Conservation (phyloP, 2,113 vertebrate genomes). For the Eurypyga helias region DNA sequence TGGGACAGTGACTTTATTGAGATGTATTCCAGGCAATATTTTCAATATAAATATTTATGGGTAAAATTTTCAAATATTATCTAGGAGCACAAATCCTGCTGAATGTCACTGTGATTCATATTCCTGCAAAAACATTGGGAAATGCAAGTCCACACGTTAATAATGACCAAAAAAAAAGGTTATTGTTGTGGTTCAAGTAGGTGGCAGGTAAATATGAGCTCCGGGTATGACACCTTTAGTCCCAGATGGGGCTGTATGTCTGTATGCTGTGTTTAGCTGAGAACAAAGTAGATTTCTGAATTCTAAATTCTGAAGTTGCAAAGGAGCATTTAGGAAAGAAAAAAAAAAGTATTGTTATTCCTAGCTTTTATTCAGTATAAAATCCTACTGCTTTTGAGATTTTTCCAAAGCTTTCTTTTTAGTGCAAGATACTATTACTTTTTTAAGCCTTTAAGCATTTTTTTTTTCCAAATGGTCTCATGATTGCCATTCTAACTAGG, state of each 20-base stretch:
- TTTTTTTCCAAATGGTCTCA: slow-evolving; percentile 27
- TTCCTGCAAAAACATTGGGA: not conserved
- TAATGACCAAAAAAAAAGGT: not conserved
- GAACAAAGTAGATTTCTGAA: slow-evolving; percentile 6
- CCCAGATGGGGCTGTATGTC: not conserved
- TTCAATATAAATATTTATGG: slow-evolving; percentile 55
- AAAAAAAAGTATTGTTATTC: not conserved
- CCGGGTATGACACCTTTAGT: not conserved
- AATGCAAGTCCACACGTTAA: not conserved
- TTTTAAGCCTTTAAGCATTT: slow-evolving; percentile 36
- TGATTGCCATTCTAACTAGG: not conserved
- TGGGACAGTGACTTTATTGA: slow-evolving; percentile 14
- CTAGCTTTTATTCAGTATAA: slow-evolving; percentile 1
- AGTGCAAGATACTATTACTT: not conserved
- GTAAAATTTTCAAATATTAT: slow-evolving; percentile 28
- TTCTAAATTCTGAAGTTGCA: slow-evolving; percentile 16
- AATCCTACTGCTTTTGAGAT: not conserved
- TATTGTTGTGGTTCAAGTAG: not conserved
- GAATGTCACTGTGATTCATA: slow-evolving; percentile 49
- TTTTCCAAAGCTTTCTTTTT: slow-evolving; percentile 6
- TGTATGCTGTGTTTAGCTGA: not conserved
- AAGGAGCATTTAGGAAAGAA: slow-evolving; percentile 6
- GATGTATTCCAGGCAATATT: slow-evolving; percentile 48
- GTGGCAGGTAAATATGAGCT: not conserved
- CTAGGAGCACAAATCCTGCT: slow-evolving; percentile 3